These are phyloP conservation scores for Tragelaphus buxtoni DNA, from an alignment of 2,113 vertebrate species.

Conservation along the genomic window DNA sequence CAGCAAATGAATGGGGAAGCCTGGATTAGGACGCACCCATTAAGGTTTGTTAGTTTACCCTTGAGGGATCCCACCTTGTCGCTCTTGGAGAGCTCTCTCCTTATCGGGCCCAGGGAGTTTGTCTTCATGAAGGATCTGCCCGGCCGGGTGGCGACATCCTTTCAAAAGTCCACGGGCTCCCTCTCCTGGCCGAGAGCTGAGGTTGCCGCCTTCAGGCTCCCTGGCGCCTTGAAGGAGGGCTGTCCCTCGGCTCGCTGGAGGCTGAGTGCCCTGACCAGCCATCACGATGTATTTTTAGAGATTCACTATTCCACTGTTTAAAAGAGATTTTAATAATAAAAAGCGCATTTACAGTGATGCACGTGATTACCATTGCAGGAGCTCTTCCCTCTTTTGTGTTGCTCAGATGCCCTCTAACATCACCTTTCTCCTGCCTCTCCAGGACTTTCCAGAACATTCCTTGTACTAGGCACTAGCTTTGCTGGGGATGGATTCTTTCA, in stretches of 20 bases:
- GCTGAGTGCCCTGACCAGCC: background rate
- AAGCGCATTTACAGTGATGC: background rate
- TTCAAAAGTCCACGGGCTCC: background rate
- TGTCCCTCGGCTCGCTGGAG: accelerated
- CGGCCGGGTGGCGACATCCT: background rate
- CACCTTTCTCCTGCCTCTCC: background rate
- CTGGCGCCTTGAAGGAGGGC: accelerated
- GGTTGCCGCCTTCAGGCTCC: background rate
- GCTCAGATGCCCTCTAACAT: background rate
- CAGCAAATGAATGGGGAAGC: background rate
- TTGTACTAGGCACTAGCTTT: background rate
- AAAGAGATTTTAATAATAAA: background rate
- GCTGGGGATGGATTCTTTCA: background rate
- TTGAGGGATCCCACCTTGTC: background rate
- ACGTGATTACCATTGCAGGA: background rate
- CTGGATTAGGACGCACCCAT: background rate
- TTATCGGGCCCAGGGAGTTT: background rate
- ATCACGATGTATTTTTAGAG: background rate
- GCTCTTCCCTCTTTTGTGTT: background rate
- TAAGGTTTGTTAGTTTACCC: background rate
- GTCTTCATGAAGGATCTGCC: background rate
- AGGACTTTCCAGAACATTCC: background rate
- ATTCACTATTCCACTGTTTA: background rate
- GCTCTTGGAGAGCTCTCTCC: background rate
- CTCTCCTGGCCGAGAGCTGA: background rate